Evolutionary conservation across 2,797 vertebrate species (phyloP), one percentile per base, ranked within the genome.

Genomic region (Pagetopsis macropterus): DNA sequence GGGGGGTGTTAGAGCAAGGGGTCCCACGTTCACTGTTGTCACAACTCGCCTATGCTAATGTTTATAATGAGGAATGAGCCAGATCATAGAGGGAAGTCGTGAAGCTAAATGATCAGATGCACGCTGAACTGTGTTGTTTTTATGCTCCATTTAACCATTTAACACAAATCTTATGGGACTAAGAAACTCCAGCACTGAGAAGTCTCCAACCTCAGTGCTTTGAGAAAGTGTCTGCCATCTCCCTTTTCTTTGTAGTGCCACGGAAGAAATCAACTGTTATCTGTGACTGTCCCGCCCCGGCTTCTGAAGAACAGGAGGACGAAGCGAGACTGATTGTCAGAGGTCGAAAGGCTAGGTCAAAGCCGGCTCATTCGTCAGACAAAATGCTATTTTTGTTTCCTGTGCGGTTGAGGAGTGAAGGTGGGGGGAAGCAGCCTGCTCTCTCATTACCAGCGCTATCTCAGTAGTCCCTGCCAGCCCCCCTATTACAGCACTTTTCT

Each of bases 261-360:
- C 76, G 89, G 92, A 81, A 95, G 94, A 95, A 95, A 95, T 93
- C 92, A 92, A 88, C 87, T 75, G 87, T 91, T 91, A 91, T 92
- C 89, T 92, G 74, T 79, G 86, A 83, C 89, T 89, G 90, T 88
- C 87, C 88, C 78, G 80, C 73, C 75, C 69, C 13, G n/a, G 84
- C 84, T 84, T 75, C 49, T 90, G 89, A 88, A 85, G 90, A 78
- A 86, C 94, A 91, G 95, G 96, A 96, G 95, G 92, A 95, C 92
- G 91, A 94, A 93, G 91, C 95, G 93, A 95, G 96, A 96, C 96
- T 96, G 96, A 98, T 98, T 95, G 96, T 95, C 96, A 96, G 96
- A 95, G 97, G 97, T 98, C 95, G 95, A 87, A 96, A 96, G 95
- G 95, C 94, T 95, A 96, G 97, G 97, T 97, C 96, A 96, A 93